Base-by-base conservation (phyloP, 1,140 invertebrate genomes). In the Potamilus streckersoni region DNA sequence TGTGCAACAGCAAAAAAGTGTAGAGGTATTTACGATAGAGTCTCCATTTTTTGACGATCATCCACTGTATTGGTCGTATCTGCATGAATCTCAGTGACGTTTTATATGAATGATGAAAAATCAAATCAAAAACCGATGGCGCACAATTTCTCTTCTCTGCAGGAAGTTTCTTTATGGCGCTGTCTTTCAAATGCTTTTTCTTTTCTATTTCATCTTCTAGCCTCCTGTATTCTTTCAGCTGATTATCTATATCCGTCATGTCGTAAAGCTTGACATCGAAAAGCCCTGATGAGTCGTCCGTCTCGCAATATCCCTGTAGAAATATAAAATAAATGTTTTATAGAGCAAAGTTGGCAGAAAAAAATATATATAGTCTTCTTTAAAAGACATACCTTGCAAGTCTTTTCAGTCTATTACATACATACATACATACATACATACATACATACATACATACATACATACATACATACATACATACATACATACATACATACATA, bases 231-330 rank as follows among this genome's bases (percentile, higher is more conserved):
- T 49, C 38, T 49, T 49, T 49, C 38, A 49, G 38, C 38, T 49
- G 38, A 49, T 49, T 4, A 67, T 82, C 80, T 20, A 83, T 78
- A 69, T 83, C 82, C 4, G 82, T 80, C 38, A 83, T 73, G 38
- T 83, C 82, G 69, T 83, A 83, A 60, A 76, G 58, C 59, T 83
- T 79, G 16, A 83, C 77, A 56, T 83, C 82, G 69, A 80, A 81
- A 16, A 83, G 61, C n/a, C 82, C 82, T 60, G 81, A 78, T 57
- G 77, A 56, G 17, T 56, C 49, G 15, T 76, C 65, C 16, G 31
- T 27, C 17, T 19, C 58, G 60, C 74, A 76, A 57, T 76, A 76
- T 1, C 63, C 69, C 74, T 76, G 74, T 17, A 76, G 71, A 27
- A 19, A n/a, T 60, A 67, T 15, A 66, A 66, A 49, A 11, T 49